Base-by-base conservation (phyloP, 2,797 vertebrate genomes). In the Chrysocyon brachyurus region DNA sequence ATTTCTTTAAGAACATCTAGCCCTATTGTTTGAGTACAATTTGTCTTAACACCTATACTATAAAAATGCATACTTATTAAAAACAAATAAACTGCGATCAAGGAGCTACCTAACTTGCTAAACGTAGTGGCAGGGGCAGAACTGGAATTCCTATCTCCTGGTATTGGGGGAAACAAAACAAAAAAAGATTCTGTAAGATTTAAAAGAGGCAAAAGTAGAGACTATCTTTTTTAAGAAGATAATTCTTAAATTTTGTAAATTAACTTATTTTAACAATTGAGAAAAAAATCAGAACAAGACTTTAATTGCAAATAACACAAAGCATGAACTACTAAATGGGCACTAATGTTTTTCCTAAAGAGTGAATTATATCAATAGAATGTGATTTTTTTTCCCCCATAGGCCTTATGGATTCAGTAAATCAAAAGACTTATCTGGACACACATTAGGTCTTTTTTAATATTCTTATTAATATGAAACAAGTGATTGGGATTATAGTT, bases 291-390 rank as follows among this genome's bases (percentile, higher is more conserved):
- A 84, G 63, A 94, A 89, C 16, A 70, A 63, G 46, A 89, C 90
- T 72, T 94, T 33, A 81, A 63, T 64, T 89, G n/a, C n/a, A 95
- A 89, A 66, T 49, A 72, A 64, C 56, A 93, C 33, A 82, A 96
- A 87, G 61, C 19, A 75, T 49, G 82, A 95, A 90, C 77, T 66
- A 85, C 26, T 73, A 21, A 63, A 70, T 3, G 84, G 73, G 28
- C 36, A 56, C 0, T 31, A 17, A 75, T 22, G 57, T 75, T 94
- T 97, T 86, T 92, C 75, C 75, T 77, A 33, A 81, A 84, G 57
- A 84, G 85, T n/a, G 84, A 73, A 93, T 33, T 46, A 7, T 46
- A 78, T 36, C 36, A 85, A 46, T 2, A 26, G 14, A 73, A 66
- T 63, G 14, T 79, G 70, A 40, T 63, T 54, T 81, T 68, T 68